Percentiles rank a stretch among this genome's conserved stretches.
phyloP scores from a whole-genome alignment of 2,888 invertebrate genomes.

The Endotricha flammealis region DNA sequence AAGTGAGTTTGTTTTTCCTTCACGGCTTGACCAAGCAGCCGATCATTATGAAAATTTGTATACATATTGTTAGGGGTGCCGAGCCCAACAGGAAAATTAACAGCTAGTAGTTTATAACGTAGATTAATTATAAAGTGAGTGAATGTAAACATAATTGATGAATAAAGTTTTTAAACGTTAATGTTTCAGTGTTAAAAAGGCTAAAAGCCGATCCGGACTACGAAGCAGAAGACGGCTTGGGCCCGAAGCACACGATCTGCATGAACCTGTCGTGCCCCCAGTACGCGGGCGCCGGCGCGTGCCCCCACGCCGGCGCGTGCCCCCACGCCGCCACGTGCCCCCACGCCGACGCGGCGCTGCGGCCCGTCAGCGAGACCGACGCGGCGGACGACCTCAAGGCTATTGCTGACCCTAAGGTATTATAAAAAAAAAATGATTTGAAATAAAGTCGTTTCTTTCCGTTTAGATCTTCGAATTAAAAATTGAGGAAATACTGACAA shows the following conservation, averaged over 20 bases:
- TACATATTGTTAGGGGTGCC: no score
- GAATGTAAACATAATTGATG: no score
- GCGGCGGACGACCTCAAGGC: constrained; percentile 30
- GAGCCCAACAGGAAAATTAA: not conserved
- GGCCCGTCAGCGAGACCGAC: constrained; percentile 26
- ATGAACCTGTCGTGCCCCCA: constrained; percentile 52
- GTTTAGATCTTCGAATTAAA: no score
- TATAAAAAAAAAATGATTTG: no score
- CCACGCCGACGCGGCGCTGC: constrained; percentile 17
- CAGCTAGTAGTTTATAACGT: no score
- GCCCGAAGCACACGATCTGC: constrained; percentile 50
- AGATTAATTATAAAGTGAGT: no score
- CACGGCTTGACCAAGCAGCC: no score
- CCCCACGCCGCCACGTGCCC: constrained; percentile 21
- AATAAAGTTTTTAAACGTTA: no score
- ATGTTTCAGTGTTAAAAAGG: constrained; percentile 51
- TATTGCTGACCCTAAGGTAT: constrained; percentile 34
- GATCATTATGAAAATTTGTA: no score
- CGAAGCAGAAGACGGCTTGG: constrained; percentile 29
- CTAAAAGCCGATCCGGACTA: constrained; percentile 37
- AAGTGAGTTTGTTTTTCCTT: no score
- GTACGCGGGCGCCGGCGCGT: constrained; percentile 33
- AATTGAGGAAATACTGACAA: no score
- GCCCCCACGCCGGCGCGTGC: constrained; percentile 24
- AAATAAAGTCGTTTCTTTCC: no score